phyloP scores from a whole-genome alignment of 2,113 vertebrate species.

The Dromiciops gliroides region DNA sequence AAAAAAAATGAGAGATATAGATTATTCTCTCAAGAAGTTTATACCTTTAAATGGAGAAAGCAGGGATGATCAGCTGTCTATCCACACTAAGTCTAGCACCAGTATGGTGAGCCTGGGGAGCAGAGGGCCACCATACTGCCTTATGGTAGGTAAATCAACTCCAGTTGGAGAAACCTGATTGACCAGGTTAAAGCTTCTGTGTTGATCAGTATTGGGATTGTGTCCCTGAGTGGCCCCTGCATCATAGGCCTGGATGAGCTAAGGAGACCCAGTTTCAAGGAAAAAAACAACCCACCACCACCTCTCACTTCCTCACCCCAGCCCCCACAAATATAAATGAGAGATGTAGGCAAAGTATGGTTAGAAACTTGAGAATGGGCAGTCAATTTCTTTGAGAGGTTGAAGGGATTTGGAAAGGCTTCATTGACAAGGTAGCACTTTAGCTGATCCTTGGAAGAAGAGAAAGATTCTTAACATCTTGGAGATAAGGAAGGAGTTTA shows the following conservation, averaged over 20 bases:
- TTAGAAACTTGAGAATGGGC: not conserved
- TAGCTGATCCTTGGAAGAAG: too few relatives aligned
- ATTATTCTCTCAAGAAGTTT: not conserved
- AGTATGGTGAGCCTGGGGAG: not conserved
- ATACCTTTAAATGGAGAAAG: too few relatives aligned
- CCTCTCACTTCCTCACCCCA: not conserved
- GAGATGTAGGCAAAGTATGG: not conserved
- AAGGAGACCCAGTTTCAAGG: not conserved
- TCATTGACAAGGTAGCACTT: too few relatives aligned
- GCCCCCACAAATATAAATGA: not conserved
- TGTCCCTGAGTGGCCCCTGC: not conserved
- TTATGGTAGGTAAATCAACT: not conserved
- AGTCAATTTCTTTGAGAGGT: too few relatives aligned
- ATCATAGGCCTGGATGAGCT: not conserved
- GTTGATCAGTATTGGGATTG: not conserved
- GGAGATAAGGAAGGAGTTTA: too few relatives aligned
- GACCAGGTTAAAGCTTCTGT: not conserved
- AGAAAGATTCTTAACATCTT: too few relatives aligned
- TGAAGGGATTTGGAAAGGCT: too few relatives aligned
- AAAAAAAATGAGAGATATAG: not conserved
- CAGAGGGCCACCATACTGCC: not conserved
- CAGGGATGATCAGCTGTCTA: not conserved
- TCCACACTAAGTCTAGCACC: not conserved
- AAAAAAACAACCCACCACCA: too few relatives aligned
- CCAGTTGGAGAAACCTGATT: not conserved